These are phyloP conservation scores for Sebastes oblongus DNA, from an alignment of 2,797 vertebrate genomes.

Conservation along the genomic window DNA sequence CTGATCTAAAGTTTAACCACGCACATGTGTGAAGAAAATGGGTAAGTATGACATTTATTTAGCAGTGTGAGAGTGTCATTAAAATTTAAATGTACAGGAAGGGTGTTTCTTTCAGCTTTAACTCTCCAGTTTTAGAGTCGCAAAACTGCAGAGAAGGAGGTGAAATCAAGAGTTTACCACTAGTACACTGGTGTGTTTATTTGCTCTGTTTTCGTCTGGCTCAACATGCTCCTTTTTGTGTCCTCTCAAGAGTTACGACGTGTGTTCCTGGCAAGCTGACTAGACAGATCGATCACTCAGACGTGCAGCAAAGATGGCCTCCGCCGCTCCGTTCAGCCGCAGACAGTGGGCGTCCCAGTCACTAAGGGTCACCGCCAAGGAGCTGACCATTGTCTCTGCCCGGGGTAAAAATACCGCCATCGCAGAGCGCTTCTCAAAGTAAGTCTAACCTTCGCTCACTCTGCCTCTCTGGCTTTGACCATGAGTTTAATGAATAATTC, in stretches of 20 bases:
- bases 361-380: slow-evolving; percentile 91
- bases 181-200: not conserved
- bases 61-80: not conserved
- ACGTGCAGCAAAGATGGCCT: slow-evolving; percentile 82
- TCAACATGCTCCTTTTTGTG: not conserved
- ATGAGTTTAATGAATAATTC: slow-evolving; percentile 49
- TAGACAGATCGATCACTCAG: slow-evolving; percentile 14
- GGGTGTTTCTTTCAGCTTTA: not conserved
- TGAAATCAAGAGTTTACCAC: not conserved
- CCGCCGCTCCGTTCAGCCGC: slow-evolving; percentile 86
- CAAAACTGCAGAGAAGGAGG: not conserved
- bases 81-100: slow-evolving; percentile 3
- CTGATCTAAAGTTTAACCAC: not conserved
- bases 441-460: slow-evolving; percentile 27
- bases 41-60: not conserved
- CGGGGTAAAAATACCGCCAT: slow-evolving; percentile 88
- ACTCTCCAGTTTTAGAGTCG: not conserved
- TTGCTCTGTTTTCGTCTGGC: not conserved
- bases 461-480: not conserved
- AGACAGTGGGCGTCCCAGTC: slow-evolving; percentile 91
- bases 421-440: slow-evolving; percentile 93
- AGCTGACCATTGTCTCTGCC: slow-evolving; percentile 90
- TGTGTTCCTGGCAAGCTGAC: slow-evolving; percentile 8
- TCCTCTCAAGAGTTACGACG: slow-evolving; percentile 12
- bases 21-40: not conserved